A percentile compares a stretch with the other conserved stretches of the same genome.
Conservation (phyloP, 2,113 vertebrate species). For the Clarias magur region DNA sequence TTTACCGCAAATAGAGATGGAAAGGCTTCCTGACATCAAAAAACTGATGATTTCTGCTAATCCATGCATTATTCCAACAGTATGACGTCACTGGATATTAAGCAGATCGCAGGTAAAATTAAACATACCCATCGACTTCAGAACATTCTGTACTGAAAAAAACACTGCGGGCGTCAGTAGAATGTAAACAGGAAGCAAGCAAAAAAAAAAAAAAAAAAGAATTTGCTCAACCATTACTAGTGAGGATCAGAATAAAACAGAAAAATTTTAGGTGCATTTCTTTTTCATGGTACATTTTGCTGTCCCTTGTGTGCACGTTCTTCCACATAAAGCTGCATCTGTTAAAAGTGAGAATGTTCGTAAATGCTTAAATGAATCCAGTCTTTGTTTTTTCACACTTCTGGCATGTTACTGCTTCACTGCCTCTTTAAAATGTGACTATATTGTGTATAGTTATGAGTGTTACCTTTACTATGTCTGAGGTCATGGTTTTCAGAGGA, state of each 20-base stretch:
- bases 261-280: not conserved
- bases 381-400: not conserved
- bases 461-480: conserved; percentile 92
- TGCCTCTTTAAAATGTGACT: not conserved
- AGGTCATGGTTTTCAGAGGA: conserved; percentile 95
- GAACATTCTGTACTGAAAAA: not conserved
- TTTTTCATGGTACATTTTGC: not conserved
- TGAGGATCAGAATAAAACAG: too few species aligned
- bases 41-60: not conserved
- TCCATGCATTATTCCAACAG: not conserved
- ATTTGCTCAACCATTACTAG: too few species aligned
- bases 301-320: conserved; percentile 86
- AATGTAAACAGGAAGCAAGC: not conserved
- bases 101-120: not conserved
- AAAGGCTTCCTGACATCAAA: not conserved
- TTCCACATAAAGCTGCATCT: conserved; percentile 99
- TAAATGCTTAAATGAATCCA: not conserved
- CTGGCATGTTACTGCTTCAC: not conserved
- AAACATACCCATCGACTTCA: not conserved
- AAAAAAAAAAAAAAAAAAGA: too few species aligned
- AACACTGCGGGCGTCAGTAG: accelerated
- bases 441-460: too few species aligned
- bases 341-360: not conserved
- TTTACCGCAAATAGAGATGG: not conserved
- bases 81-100: not conserved